Evolutionary conservation across 2,888 invertebrate genomes (phyloP).

Genomic region (Cancer borealis): DNA sequence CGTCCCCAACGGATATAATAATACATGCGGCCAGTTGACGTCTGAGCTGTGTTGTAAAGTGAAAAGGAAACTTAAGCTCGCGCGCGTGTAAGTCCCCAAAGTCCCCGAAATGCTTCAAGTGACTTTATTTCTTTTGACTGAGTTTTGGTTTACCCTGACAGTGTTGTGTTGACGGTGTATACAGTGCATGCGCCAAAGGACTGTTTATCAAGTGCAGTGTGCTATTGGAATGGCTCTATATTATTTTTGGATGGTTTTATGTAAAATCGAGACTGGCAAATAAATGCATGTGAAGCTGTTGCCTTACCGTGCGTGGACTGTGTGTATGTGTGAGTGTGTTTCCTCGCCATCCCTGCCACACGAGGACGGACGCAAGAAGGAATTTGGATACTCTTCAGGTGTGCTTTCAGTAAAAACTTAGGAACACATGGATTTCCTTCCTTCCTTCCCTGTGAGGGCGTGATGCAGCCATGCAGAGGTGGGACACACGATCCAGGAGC

Average conservation of each 20-base stretch:
- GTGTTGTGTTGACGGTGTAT: constrained; percentile 57
- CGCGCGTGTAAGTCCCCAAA: constrained; percentile 49
- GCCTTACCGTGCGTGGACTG: constrained; percentile 30
- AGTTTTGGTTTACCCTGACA: constrained; percentile 53
- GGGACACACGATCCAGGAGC: neutral
- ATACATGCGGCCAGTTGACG: constrained; percentile 37
- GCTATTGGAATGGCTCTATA: constrained; percentile 37
- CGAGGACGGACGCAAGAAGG: neutral
- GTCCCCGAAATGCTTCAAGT: constrained; percentile 39
- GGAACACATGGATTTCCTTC: constrained; percentile 9
- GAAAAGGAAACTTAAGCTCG: constrained; percentile 53
- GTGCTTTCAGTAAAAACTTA: neutral
- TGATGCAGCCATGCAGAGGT: neutral
- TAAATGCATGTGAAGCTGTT: constrained; percentile 2
- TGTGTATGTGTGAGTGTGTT: constrained; percentile 53
- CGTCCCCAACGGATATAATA: constrained; percentile 19
- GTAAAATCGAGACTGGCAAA: constrained; percentile 28
- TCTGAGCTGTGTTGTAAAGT: constrained; percentile 46
- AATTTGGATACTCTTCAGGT: constrained; percentile 4
- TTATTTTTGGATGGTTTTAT: constrained; percentile 5
- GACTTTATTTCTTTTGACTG: constrained; percentile 47
- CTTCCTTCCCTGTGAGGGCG: neutral
- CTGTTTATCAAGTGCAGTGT: constrained; percentile 63
- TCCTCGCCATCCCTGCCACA: neutral
- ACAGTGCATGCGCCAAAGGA: constrained; percentile 65